These are phyloP conservation scores for Megathymus violae DNA, from an alignment of 1,140 invertebrate species.

Conservation along the genomic window DNA sequence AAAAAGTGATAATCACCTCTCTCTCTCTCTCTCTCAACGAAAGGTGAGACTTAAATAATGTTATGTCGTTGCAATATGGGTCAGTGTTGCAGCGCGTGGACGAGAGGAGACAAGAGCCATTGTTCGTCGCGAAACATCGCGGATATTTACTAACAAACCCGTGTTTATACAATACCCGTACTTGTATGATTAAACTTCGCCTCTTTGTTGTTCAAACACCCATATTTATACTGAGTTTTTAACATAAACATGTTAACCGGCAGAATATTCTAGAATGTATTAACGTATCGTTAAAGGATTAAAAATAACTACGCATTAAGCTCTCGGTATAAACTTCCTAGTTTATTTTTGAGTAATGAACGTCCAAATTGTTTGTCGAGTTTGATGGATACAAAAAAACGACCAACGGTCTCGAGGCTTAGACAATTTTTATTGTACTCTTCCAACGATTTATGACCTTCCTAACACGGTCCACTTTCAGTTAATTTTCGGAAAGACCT, in stretches of 20 bases:
- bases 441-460: slow-evolving; percentile 17
- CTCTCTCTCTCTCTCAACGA: too few relatives aligned
- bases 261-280: slow-evolving; percentile 14
- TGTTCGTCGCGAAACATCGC: slow-evolving; percentile 48
- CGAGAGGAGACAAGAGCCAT: slow-evolving; percentile 43
- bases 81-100: slow-evolving; percentile 39
- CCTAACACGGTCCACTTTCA: slow-evolving; percentile 21
- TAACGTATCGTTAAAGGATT: slow-evolving; percentile 12
- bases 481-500: slow-evolving; percentile 19
- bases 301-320: slow-evolving; percentile 3
- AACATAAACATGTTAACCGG: slow-evolving; percentile 28
- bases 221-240: slow-evolving; percentile 40
- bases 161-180: slow-evolving; percentile 53
- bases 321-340: background rate
- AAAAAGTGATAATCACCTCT: too few relatives aligned
- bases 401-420: background rate
- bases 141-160: slow-evolving; percentile 57
- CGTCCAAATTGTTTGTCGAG: background rate
- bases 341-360: background rate
- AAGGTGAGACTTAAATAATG: too few relatives aligned
- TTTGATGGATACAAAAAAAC: background rate
- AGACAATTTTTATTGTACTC: background rate
- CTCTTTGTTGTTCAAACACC: slow-evolving; percentile 47
- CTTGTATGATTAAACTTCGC: slow-evolving; percentile 45
- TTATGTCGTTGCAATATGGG: slow-evolving; percentile 39